phyloP scores from a whole-genome alignment of 1,140 invertebrate genomes.

The Macrostomum lignano region DNA sequence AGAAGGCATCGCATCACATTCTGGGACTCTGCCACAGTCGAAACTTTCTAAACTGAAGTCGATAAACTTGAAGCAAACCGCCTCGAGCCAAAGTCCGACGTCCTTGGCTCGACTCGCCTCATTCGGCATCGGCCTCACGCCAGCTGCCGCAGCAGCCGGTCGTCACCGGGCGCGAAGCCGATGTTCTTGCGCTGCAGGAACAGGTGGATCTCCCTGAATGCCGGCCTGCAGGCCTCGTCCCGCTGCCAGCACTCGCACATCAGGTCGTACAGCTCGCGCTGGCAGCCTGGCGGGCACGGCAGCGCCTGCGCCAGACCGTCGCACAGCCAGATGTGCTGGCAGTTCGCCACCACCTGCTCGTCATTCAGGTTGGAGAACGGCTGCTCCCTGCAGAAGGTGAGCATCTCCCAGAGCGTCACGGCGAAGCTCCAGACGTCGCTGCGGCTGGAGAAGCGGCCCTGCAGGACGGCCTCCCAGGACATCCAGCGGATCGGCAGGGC shows the following conservation, averaged over 20 bases:
- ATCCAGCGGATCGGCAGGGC: no score
- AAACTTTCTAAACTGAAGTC: no score
- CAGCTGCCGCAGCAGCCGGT: no score
- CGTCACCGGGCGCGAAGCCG: no score
- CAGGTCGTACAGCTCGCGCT: constrained; percentile 61
- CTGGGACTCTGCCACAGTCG: no score
- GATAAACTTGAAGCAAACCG: no score
- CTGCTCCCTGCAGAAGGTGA: constrained; percentile 50
- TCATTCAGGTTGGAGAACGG: constrained; percentile 48
- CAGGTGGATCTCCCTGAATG: constrained; percentile 59
- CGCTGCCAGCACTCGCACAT: constrained; percentile 77
- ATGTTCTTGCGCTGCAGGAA: constrained; percentile 64
- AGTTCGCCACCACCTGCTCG: constrained; percentile 44
- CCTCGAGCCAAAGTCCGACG: no score
- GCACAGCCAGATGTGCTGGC: constrained; percentile 12
- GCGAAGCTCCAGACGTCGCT: constrained; percentile 66
- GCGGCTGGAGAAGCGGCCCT: no score
- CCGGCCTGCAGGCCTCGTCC: constrained; percentile 41
- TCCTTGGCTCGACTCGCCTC: no score
- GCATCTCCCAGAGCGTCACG: constrained; percentile 59
- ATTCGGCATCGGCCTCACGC: no score
- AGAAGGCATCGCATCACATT: no score
- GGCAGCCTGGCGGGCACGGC: constrained; percentile 48
- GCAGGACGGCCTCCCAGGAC: no score
- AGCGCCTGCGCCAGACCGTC: constrained; percentile 32